Evolutionary conservation across 2,888 invertebrate species (phyloP).

Genomic region (Monopis laevigella): DNA sequence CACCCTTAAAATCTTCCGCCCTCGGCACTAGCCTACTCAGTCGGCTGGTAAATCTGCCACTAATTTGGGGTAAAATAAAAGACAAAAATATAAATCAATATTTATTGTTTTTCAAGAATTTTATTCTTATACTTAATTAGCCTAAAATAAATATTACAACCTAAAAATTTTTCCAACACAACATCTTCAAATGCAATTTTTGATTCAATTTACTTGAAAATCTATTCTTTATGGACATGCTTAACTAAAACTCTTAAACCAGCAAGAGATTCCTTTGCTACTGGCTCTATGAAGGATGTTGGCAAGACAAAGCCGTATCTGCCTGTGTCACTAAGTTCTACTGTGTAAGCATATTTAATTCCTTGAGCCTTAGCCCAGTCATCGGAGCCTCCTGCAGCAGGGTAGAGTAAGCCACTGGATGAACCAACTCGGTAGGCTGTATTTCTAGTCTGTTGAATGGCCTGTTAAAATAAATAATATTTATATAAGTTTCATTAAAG

Average conservation of each 20-base stretch:
- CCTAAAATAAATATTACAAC: no score
- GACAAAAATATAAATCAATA: no score
- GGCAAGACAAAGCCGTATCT: slow-evolving; percentile 89
- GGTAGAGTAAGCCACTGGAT: slow-evolving; percentile 80
- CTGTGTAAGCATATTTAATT: slow-evolving; percentile 89
- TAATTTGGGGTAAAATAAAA: no score
- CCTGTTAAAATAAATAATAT: slow-evolving; percentile 46
- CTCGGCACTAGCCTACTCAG: no score
- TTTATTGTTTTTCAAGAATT: no score
- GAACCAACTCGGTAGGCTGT: slow-evolving; percentile 78
- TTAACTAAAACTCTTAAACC: slow-evolving; percentile 72
- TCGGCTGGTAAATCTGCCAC: no score
- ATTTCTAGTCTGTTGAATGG: slow-evolving; percentile 69
- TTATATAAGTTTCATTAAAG: no score
- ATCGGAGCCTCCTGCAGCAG: slow-evolving; percentile 84
- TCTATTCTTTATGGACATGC: slow-evolving; percentile 9
- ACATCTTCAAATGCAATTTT: no score
- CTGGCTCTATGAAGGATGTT: slow-evolving; percentile 76
- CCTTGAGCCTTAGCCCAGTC: slow-evolving; percentile 91
- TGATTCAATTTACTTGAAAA: no score
- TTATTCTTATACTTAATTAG: no score
- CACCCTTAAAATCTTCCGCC: no score
- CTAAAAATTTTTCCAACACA: no score
- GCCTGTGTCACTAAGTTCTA: slow-evolving; percentile 89
- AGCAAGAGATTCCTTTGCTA: slow-evolving; percentile 79